phyloP scores from a whole-genome alignment of 2,113 vertebrate genomes.

The Caranx melampygus region DNA sequence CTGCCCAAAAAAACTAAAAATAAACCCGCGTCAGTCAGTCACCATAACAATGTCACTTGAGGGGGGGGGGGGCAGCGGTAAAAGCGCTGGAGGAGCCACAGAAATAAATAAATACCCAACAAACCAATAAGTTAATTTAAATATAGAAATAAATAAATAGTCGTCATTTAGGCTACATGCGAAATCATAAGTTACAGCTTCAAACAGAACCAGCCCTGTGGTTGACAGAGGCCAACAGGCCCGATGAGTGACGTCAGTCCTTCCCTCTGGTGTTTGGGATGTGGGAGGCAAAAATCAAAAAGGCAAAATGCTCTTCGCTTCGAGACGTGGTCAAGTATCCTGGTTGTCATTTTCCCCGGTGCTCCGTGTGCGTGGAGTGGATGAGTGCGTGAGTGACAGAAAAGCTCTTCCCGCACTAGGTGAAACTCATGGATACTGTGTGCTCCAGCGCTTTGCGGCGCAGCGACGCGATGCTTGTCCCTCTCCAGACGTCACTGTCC shows the following conservation, averaged over 20 bases:
- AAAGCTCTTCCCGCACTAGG: constrained; percentile 78
- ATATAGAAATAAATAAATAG: constrained; percentile 70
- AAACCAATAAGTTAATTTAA: constrained; percentile 69
- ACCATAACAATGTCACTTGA: constrained; percentile 46
- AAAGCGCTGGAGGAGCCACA: constrained; percentile 20
- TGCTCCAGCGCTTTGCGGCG: constrained; percentile 99
- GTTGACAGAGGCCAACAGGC: constrained; percentile 27
- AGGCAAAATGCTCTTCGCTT: constrained; percentile 3
- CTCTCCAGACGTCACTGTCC: constrained; percentile 98
- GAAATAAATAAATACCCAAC: constrained; percentile 60
- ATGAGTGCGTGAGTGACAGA: constrained; percentile 27
- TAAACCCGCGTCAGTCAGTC: constrained; percentile 22
- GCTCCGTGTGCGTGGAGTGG: constrained; percentile 12
- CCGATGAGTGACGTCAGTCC: constrained; percentile 17
- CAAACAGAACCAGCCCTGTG: constrained; percentile 49
- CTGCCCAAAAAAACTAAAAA: constrained; percentile 43
- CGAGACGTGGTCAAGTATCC: constrained; percentile 43
- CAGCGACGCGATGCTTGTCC: constrained; percentile 97
- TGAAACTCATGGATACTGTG: constrained; percentile 99
- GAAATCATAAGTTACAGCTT: constrained; percentile 69
- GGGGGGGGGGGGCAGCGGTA: constrained; percentile 16
- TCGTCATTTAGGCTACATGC: constrained; percentile 66
- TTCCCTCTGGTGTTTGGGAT: constrained; percentile 27
- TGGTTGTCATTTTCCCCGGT: constrained; percentile 34
- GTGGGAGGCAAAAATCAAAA: not conserved